Evolutionary conservation across 2,113 vertebrate species (phyloP), one percentile per base, ranked within the genome.

Genomic region (Rattus rattus): DNA sequence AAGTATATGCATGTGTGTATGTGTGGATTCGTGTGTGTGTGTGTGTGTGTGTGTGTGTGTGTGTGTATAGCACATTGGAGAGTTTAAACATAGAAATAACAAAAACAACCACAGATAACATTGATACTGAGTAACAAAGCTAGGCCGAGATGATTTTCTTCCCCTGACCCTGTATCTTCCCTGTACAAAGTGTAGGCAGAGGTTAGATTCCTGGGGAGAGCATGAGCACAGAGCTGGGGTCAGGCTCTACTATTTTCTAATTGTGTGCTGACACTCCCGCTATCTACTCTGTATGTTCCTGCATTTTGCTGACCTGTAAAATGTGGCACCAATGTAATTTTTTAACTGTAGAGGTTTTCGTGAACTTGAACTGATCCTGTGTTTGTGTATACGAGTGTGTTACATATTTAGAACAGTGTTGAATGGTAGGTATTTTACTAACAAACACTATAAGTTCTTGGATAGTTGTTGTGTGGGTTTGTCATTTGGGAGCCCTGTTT

Each of bases 81-180:
- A 49, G n/a, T 52, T 95, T 95, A 86, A 90, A 95, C 19, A 47
- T 49, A 76, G 70, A 90, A 70, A 70, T 56, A 90, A 67, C 5
- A 80, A 87, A 91, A 54, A 1, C 1, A 77, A 63, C 69, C 20
- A 26, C 56, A 86, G 36, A 1, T 19, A 28, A n/a, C 14, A 39
- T 39, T 85, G 20, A 72, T 75, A 92, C 59, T 61, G 39, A 88
- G 75, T 33, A 77, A 67, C 85, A 36, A n/a, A 47, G 36, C 90
- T 61, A 72, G 70, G 2, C 63, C 80, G 49, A 76, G 67, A 13
- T 81, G 12, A 36, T 88, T 85, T 26, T 28, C 33, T 39, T 47
- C 26, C 16, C 22, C 7, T 13, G 3, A 33, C 4, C 0, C 1
- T 5, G 0, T 30, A 2, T 9, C 3, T 6, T 36, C 4, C 54